A percentile compares a stretch with the other conserved stretches of the same genome.
Evolutionary conservation across 2,113 vertebrate genomes (phyloP).

Genomic region (Prunella himalayana): DNA sequence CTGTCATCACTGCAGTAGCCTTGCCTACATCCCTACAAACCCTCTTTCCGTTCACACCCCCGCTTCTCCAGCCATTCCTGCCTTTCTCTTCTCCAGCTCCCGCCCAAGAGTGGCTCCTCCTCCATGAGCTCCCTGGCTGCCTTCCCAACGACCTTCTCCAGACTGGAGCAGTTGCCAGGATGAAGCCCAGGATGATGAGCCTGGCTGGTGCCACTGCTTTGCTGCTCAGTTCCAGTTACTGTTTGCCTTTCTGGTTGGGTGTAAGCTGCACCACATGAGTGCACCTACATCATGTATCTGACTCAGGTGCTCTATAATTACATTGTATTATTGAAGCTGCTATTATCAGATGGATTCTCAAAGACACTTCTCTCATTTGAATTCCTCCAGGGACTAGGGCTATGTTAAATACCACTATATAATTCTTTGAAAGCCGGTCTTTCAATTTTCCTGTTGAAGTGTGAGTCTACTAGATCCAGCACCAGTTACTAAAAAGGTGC

Average conservation of each 20-base stretch:
- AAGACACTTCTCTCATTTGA: neutral
- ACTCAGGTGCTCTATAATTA: neutral
- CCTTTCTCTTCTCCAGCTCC: neutral
- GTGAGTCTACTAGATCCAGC: neutral
- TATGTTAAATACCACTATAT: neutral
- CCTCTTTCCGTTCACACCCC: neutral
- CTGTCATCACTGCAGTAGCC: neutral
- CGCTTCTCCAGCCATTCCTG: neutral
- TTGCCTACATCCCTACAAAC: neutral
- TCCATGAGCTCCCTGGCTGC: neutral
- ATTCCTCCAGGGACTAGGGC: neutral
- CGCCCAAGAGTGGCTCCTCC: neutral
- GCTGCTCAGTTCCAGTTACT: neutral
- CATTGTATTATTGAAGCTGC: neutral
- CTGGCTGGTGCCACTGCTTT: neutral
- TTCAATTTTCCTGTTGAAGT: neutral
- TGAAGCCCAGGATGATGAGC: neutral
- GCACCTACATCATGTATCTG: rapidly evolving
- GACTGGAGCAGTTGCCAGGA: neutral
- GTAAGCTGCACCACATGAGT: neutral
- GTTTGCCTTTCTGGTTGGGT: neutral
- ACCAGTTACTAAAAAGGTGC: neutral
- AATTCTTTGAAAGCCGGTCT: neutral
- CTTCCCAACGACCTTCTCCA: neutral
- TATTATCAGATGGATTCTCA: neutral